phyloP scores from a whole-genome alignment of 2,113 vertebrate genomes.

The Periophthalmus modestus region DNA sequence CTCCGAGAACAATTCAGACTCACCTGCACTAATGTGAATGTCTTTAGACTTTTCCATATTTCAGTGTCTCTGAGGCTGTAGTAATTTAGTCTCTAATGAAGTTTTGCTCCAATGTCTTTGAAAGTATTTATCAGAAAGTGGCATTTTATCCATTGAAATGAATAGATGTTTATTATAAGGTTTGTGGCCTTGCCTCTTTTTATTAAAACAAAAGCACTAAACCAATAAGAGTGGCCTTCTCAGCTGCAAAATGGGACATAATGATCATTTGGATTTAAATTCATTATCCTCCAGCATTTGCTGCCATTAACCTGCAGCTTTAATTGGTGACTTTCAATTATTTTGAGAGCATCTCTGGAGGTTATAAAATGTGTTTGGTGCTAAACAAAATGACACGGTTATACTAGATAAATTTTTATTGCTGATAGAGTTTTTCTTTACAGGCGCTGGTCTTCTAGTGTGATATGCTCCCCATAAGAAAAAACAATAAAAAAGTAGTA shows the following conservation, averaged over 20 bases:
- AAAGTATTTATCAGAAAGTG: neutral
- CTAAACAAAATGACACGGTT: conserved; percentile 34
- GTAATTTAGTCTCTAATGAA: neutral
- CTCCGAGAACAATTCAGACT: neutral
- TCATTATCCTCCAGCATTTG: conserved; percentile 30
- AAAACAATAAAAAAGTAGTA: neutral
- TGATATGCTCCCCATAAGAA: conserved; percentile 11
- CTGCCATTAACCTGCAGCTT: conserved; percentile 36
- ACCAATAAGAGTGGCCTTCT: neutral
- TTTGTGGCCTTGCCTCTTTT: neutral
- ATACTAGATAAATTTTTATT: conserved; percentile 37
- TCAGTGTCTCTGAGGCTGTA: neutral
- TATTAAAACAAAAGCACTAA: neutral
- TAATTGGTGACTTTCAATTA: conserved; percentile 26
- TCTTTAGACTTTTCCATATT: neutral
- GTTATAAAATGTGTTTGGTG: conserved; percentile 17
- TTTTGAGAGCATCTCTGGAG: conserved; percentile 13
- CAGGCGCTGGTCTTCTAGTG: neutral
- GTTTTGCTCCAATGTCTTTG: neutral
- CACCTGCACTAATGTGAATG: neutral
- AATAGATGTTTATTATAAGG: neutral
- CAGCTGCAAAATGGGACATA: neutral
- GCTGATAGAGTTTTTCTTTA: conserved; percentile 21
- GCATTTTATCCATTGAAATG: neutral
- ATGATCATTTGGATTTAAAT: conserved; percentile 12